phyloP scores from a whole-genome alignment of 2,797 vertebrate species.

The Malurus splendens region DNA sequence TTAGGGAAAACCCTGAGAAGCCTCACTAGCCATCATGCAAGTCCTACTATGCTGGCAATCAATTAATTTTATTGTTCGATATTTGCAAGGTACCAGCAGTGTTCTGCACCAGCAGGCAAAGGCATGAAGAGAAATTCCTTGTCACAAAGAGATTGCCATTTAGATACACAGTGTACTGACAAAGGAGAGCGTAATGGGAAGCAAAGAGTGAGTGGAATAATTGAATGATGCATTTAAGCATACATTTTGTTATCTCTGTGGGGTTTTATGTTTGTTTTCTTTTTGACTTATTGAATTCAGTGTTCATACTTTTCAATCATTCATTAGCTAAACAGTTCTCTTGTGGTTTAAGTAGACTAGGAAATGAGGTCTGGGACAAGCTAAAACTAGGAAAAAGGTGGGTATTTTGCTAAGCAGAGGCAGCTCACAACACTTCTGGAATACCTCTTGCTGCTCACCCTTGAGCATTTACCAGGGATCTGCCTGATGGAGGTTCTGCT shows the following conservation, averaged over 20 bases:
- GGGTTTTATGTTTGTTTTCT: slow-evolving; percentile 56
- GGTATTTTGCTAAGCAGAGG: neutral
- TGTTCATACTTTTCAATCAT: slow-evolving; percentile 59
- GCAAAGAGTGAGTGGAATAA: slow-evolving; percentile 20
- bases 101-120: slow-evolving; percentile 45
- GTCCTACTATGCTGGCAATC: neutral
- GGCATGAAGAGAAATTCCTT: slow-evolving; percentile 35
- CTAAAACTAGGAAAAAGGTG: slow-evolving; percentile 23
- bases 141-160: slow-evolving; percentile 40
- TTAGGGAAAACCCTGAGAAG: neutral
- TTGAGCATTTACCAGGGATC: neutral
- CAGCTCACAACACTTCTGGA: slow-evolving; percentile 24
- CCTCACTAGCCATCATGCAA: neutral
- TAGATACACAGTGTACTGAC: slow-evolving; percentile 30
- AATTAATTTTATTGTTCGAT: slow-evolving; percentile 15
- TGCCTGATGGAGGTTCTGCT: neutral
- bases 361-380: slow-evolving; percentile 24
- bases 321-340: slow-evolving; percentile 53
- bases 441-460: neutral
- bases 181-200: slow-evolving; percentile 37
- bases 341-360: slow-evolving; percentile 40
- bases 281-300: slow-evolving; percentile 42
- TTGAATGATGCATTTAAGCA: slow-evolving; percentile 55
- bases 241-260: slow-evolving; percentile 53
- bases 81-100: slow-evolving; percentile 6